Evolutionary conservation across 2,888 invertebrate genomes (phyloP).

Genomic region (Cyclophora albipunctata): DNA sequence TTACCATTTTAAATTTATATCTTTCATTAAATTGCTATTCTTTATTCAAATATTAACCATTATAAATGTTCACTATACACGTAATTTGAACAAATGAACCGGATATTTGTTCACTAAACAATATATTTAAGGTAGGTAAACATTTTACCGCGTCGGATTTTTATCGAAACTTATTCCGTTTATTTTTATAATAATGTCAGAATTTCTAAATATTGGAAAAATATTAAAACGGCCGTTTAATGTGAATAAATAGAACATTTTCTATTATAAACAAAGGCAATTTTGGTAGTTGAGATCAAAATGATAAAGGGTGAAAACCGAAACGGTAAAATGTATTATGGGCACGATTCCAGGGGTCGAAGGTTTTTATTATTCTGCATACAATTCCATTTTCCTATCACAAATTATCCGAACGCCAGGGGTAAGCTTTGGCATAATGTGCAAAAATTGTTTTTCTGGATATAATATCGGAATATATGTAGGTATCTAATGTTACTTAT

Average conservation of each 20-base stretch:
- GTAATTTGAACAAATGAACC: too few relatives aligned
- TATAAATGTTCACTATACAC: too few relatives aligned
- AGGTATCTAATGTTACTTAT: slow-evolving; percentile 4
- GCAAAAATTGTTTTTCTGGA: slow-evolving; percentile 54
- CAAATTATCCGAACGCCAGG: slow-evolving; percentile 63
- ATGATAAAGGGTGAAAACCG: slow-evolving; percentile 38
- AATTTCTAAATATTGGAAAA: too few relatives aligned
- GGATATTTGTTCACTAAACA: too few relatives aligned
- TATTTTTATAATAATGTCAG: too few relatives aligned
- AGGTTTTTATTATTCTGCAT: slow-evolving; percentile 70
- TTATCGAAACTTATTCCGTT: too few relatives aligned
- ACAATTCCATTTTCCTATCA: slow-evolving; percentile 70
- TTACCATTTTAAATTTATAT: not conserved
- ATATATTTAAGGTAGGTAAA: too few relatives aligned
- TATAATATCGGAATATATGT: slow-evolving; percentile 28
- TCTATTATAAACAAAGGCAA: slow-evolving; percentile 21
- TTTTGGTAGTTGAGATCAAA: slow-evolving; percentile 37
- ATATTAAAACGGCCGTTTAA: too few relatives aligned
- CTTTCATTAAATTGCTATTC: not conserved
- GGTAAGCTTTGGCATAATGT: slow-evolving; percentile 62
- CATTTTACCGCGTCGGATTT: too few relatives aligned
- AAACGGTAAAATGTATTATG: slow-evolving; percentile 58
- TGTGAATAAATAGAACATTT: not conserved
- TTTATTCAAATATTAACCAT: too few relatives aligned
- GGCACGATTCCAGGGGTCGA: slow-evolving; percentile 58